Evolutionary conservation across 1,140 invertebrate genomes (phyloP).

Genomic region (Drosophila athabasca): DNA sequence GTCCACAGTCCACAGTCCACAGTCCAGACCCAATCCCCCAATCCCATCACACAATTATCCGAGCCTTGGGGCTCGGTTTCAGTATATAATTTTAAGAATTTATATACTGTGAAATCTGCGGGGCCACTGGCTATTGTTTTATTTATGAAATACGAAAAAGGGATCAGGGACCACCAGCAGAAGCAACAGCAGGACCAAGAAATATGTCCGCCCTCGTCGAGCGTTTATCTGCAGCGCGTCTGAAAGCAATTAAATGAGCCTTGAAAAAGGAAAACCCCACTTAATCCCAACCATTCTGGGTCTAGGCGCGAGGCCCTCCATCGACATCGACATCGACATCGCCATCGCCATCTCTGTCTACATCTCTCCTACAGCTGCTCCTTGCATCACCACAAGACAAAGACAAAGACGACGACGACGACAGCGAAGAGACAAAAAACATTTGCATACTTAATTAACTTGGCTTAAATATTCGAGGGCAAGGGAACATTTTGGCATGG

Average conservation of each 20-base stretch:
- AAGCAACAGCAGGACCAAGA: neutral
- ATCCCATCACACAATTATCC: conserved; percentile 30
- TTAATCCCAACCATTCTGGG: conserved; percentile 59
- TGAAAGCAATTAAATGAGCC: conserved; percentile 73
- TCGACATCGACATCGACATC: too few relatives aligned
- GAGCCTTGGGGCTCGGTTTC: neutral
- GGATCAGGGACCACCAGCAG: conserved; percentile 6
- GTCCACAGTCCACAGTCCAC: neutral
- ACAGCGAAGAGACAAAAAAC: conserved; percentile 25
- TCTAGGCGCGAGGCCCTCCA: neutral
- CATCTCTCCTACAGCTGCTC: neutral
- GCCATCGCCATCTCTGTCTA: too few relatives aligned
- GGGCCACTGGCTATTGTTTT: conserved; percentile 36
- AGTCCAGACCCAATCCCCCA: neutral
- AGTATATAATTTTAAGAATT: conserved; percentile 72
- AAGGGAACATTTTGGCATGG: neutral
- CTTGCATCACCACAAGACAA: neutral
- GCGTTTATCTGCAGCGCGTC: conserved; percentile 54
- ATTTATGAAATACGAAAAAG: conserved; percentile 46
- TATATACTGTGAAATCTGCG: conserved; percentile 73
- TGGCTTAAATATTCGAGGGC: conserved; percentile 44
- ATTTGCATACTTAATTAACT: conserved; percentile 82
- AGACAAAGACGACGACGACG: conserved; percentile 2
- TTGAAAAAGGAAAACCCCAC: conserved; percentile 55
- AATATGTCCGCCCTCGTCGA: conserved; percentile 1